Evolutionary conservation across 2,113 vertebrate genomes (phyloP).

Genomic region (Illadopsis cleaveri): DNA sequence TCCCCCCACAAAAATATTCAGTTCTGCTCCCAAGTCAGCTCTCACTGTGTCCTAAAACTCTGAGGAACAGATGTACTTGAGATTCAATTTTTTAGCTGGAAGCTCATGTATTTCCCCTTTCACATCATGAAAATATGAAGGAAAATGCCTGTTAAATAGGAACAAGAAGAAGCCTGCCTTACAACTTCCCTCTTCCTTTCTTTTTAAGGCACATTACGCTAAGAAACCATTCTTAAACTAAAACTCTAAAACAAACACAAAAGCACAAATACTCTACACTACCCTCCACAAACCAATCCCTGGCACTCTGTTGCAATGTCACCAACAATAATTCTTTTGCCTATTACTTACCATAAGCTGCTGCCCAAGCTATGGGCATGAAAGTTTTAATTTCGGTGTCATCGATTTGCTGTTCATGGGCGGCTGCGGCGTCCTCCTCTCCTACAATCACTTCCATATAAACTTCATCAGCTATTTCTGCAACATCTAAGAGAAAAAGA

Average conservation of each 20-base stretch:
- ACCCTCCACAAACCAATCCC: not conserved
- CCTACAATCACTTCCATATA: conserved; percentile 96
- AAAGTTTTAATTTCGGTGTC: conserved; percentile 89
- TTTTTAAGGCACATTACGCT: conserved; percentile 14
- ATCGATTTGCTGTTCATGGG: conserved; percentile 86
- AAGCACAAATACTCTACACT: not conserved
- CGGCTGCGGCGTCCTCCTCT: conserved; percentile 85
- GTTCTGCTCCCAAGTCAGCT: conserved; percentile 1
- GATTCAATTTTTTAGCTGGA: conserved; percentile 36
- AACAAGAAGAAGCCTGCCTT: conserved; percentile 1
- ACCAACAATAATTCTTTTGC: not conserved
- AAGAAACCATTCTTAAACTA: not conserved
- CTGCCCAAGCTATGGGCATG: conserved; percentile 92
- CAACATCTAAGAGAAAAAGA: conserved; percentile 81
- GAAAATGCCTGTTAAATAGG: conserved; percentile 33
- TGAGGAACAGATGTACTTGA: conserved; percentile 12
- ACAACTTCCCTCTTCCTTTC: not conserved
- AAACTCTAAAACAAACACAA: not conserved
- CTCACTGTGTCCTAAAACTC: conserved; percentile 3
- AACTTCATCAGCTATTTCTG: conserved; percentile 91
- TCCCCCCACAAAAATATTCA: not conserved
- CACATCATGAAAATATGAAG: not conserved
- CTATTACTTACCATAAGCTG: conserved; percentile 86
- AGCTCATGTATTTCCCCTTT: conserved; percentile 17
- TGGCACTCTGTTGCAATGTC: not conserved